Percentiles rank a stretch among this genome's conserved stretches.
phyloP scores from a whole-genome alignment of 1,140 invertebrate genomes.

The Metaphire vulgaris region DNA sequence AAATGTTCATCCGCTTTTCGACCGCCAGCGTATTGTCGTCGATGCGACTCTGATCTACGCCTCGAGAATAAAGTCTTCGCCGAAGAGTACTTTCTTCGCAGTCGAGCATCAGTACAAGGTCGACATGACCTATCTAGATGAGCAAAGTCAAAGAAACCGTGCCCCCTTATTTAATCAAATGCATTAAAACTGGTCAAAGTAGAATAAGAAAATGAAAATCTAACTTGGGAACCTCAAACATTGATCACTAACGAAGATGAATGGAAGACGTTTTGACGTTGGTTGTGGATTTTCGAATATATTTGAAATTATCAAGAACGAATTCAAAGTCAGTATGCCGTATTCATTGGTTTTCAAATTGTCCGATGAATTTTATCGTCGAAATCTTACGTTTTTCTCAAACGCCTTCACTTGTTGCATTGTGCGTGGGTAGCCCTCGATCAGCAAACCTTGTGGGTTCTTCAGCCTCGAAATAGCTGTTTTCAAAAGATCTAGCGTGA shows the following conservation, averaged over 20 bases:
- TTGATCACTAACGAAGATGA: no score
- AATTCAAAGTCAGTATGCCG: no score
- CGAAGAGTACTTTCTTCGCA: constrained; percentile 42
- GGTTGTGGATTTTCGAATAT: no score
- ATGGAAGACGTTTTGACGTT: no score
- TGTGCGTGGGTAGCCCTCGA: constrained; percentile 78
- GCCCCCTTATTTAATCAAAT: no score
- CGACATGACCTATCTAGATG: constrained; percentile 41
- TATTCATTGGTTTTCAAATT: no score
- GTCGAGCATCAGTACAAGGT: constrained; percentile 44
- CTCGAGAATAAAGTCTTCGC: constrained; percentile 36
- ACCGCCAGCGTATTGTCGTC: constrained; percentile 80
- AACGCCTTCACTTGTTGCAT: constrained; percentile 40
- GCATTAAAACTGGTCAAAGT: no score
- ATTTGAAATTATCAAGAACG: no score
- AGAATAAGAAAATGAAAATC: no score
- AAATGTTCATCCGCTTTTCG: constrained; percentile 69
- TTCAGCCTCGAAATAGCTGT: constrained; percentile 64
- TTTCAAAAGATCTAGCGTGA: constrained; percentile 78
- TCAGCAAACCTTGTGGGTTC: constrained; percentile 78
- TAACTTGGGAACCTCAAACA: no score
- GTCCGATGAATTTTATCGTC: no score
- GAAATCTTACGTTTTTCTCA: no score
- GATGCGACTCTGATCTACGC: constrained; percentile 56
- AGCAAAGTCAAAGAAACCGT: constrained; percentile 21